A percentile compares a stretch with the other conserved stretches of the same genome.
phyloP scores from a whole-genome alignment of 2,888 invertebrate genomes.

The Melikaiella ostensackeni region DNA sequence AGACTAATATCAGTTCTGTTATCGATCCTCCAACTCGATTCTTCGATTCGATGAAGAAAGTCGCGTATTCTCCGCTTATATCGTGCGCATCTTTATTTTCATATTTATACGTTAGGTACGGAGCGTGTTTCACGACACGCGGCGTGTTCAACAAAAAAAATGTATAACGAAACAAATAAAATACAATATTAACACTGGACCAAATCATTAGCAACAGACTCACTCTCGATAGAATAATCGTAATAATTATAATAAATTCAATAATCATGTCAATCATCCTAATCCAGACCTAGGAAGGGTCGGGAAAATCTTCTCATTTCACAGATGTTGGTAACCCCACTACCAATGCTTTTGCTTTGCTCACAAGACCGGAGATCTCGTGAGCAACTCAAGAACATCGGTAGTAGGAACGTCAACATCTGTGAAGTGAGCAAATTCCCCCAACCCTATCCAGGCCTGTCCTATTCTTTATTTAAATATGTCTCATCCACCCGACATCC shows the following conservation, averaged over 20 bases:
- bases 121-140: conserved; percentile 74
- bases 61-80: conserved; percentile 7
- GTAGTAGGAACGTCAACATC: no score
- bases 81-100: conserved; percentile 43
- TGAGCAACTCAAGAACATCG: no score
- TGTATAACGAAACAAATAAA: conserved; percentile 77
- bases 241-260: conserved; percentile 60
- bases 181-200: conserved; percentile 77
- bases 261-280: conserved; percentile 56
- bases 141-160: conserved; percentile 74
- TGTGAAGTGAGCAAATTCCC: no score
- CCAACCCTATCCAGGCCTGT: no score
- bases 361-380: no score
- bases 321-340: no score
- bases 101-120: conserved; percentile 67
- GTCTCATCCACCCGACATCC: conserved; percentile 47
- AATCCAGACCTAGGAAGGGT: no score
- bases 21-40: conserved; percentile 30
- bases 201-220: conserved; percentile 73
- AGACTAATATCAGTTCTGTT: conserved; percentile 44
- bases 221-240: conserved; percentile 71
- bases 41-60: conserved; percentile 35
- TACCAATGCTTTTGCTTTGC: no score
- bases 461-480: conserved; percentile 65
- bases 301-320: no score